Evolutionary conservation across 2,113 vertebrate genomes (phyloP).

Genomic region (Calyptomena viridis): DNA sequence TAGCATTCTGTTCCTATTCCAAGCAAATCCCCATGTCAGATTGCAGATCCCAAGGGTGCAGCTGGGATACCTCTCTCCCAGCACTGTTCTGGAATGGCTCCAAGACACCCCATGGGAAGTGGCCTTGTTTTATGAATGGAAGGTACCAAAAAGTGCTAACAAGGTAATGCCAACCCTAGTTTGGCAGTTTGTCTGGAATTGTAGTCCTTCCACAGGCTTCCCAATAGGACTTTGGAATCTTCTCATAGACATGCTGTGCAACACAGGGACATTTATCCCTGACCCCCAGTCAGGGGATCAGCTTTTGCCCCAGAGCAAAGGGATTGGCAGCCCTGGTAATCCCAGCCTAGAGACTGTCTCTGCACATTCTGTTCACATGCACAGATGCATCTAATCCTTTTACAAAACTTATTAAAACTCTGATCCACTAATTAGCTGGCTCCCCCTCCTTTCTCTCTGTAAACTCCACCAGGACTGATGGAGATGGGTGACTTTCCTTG

Average conservation of each 20-base stretch:
- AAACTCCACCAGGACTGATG: neutral
- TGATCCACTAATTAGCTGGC: slow-evolving; percentile 15
- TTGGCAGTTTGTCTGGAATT: accelerated
- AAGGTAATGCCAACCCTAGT: neutral
- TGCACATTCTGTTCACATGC: slow-evolving; percentile 11
- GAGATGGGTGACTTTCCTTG: neutral
- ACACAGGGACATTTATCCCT: neutral
- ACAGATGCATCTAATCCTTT: slow-evolving; percentile 56
- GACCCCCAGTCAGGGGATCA: neutral
- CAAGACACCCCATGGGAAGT: neutral
- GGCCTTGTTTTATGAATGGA: neutral
- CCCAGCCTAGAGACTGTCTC: slow-evolving; percentile 42
- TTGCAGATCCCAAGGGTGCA: neutral
- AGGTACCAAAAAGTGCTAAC: neutral
- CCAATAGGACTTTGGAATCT: neutral
- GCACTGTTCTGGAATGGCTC: neutral
- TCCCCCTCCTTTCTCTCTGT: neutral
- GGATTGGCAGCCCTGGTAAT: slow-evolving; percentile 34
- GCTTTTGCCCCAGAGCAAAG: neutral
- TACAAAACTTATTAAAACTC: slow-evolving; percentile 51
- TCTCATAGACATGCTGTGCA: accelerated
- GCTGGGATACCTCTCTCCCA: neutral
- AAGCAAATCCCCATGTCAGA: neutral
- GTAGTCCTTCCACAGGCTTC: neutral
- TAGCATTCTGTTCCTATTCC: neutral